These are phyloP conservation scores for Dascyllus trimaculatus DNA, from an alignment of 2,113 vertebrate genomes.

Conservation along the genomic window DNA sequence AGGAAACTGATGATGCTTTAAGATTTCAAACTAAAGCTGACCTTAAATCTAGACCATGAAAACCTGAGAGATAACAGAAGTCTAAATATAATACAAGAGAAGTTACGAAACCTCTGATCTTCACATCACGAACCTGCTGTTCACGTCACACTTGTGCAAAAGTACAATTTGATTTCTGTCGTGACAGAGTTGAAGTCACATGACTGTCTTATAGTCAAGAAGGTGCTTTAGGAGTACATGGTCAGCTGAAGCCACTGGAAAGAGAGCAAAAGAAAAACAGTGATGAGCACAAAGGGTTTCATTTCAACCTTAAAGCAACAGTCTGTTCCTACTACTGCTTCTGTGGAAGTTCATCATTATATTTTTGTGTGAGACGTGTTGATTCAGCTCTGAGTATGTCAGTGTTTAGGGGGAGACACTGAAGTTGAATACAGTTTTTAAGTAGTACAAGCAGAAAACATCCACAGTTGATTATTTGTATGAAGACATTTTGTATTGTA, in stretches of 20 bases:
- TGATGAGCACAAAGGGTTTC: background rate
- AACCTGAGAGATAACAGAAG: background rate
- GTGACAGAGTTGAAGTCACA: background rate
- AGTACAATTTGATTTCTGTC: background rate
- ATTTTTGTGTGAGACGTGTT: too few relatives aligned
- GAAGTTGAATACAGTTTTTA: too few relatives aligned
- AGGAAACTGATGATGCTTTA: too few relatives aligned
- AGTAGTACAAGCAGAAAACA: too few relatives aligned
- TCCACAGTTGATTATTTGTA: too few relatives aligned
- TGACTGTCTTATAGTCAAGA: background rate
- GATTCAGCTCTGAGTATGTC: too few relatives aligned
- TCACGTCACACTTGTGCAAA: conserved; percentile 9
- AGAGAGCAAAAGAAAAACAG: background rate
- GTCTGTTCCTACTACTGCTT: background rate
- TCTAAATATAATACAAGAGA: background rate
- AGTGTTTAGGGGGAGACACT: too few relatives aligned
- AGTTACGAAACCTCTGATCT: background rate
- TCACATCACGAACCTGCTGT: background rate
- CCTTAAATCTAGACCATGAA: background rate
- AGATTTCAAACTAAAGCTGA: background rate
- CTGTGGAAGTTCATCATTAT: too few relatives aligned
- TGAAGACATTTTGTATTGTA: too few relatives aligned
- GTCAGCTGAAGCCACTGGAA: conserved; percentile 97
- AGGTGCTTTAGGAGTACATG: conserved; percentile 89
- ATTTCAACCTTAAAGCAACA: background rate